A percentile compares a stretch with the other conserved stretches of the same genome.
These are phyloP conservation scores for Barnardius zonarius DNA, from an alignment of 2,113 vertebrate genomes.

Conservation along the genomic window DNA sequence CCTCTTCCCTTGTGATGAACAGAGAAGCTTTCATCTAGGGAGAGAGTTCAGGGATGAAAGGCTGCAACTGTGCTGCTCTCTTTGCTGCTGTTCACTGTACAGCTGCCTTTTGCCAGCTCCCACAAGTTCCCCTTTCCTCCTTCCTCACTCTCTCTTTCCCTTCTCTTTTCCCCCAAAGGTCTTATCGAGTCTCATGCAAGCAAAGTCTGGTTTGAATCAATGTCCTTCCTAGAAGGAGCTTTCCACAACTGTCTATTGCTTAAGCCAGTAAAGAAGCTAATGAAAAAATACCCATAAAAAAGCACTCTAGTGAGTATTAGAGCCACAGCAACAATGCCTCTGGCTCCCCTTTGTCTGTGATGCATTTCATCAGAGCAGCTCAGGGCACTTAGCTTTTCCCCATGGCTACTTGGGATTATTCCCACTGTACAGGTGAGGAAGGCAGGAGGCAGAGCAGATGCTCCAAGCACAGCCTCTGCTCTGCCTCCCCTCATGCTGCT, in stretches of 20 bases:
- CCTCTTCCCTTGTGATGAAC: conserved; percentile 81
- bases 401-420: neutral
- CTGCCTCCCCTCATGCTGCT: neutral
- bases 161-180: neutral
- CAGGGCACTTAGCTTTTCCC: neutral
- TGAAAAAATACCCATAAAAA: neutral
- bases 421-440: rapidly evolving
- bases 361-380: neutral
- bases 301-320: neutral
- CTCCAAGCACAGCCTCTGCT: neutral
- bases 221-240: neutral
- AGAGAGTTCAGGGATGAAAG: neutral
- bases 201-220: neutral
- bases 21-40: conserved; percentile 85
- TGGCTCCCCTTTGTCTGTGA: neutral
- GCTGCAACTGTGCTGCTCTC: neutral
- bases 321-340: neutral
- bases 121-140: neutral
- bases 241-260: neutral
- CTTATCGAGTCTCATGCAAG: neutral
- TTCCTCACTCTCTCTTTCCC: neutral
- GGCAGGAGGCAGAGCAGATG: neutral
- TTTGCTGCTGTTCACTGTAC: neutral
- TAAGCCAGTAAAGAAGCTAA: neutral
- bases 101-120: neutral